Conservation (phyloP, 2,888 invertebrate genomes). For the Amiota minor region DNA sequence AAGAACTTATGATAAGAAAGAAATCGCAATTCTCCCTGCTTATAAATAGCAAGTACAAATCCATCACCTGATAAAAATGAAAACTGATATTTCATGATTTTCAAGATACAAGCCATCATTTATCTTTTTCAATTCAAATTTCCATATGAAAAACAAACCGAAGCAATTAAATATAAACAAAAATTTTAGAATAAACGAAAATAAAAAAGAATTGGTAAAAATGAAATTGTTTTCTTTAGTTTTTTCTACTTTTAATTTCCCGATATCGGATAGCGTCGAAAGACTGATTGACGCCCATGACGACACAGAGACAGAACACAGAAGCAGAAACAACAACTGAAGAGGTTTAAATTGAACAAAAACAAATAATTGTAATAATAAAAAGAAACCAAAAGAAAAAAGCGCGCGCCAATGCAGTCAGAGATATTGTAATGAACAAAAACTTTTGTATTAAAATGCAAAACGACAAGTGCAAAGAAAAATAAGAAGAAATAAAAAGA, state of each 20-base stretch:
- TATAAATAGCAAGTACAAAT: too few relatives aligned
- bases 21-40: too few relatives aligned
- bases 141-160: not conserved
- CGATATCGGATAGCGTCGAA: not conserved
- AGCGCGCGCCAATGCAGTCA: not conserved
- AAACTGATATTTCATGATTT: too few relatives aligned
- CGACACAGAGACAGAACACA: too few relatives aligned
- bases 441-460: too few relatives aligned
- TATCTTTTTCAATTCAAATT: too few relatives aligned
- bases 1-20: too few relatives aligned
- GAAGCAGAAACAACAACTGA: not conserved
- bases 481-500: not conserved
- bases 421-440: too few relatives aligned
- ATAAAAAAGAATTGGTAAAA: not conserved
- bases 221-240: not conserved
- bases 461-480: not conserved
- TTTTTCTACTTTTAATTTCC: not conserved
- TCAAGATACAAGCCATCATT: too few relatives aligned
- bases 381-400: not conserved
- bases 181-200: not conserved
- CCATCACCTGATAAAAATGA: too few relatives aligned
- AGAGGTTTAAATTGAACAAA: not conserved
- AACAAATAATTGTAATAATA: not conserved
- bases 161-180: constrained; percentile 15
- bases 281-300: constrained; percentile 24